Conservation (phyloP, 2,797 vertebrate species). For the Hippocampus kuda region DNA sequence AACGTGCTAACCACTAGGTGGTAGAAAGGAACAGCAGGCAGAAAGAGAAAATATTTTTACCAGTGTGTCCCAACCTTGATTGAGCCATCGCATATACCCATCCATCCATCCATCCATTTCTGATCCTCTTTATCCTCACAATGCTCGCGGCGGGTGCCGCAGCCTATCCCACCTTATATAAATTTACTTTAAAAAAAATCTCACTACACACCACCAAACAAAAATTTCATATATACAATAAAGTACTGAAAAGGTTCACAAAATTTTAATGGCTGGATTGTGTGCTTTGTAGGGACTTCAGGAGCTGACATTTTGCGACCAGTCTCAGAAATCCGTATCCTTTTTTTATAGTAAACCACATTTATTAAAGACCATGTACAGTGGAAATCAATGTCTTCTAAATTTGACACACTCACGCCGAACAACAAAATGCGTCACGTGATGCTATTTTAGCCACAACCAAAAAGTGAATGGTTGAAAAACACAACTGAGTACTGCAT, state of each 20-base stretch:
- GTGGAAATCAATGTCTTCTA: constrained; percentile 1
- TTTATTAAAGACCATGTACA: background rate
- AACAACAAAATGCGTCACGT: background rate
- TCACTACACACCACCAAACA: background rate
- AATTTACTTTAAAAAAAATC: background rate
- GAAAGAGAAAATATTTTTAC: background rate
- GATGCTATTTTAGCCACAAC: background rate
- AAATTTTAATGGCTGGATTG: constrained; percentile 15
- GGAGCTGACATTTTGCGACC: constrained; percentile 70
- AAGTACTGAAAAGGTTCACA: background rate
- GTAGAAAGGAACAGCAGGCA: constrained; percentile 18
- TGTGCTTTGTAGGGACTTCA: constrained; percentile 59
- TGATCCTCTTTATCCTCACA: too few species aligned
- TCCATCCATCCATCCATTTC: too few species aligned
- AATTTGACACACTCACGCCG: background rate
- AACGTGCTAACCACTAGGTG: constrained; percentile 41
- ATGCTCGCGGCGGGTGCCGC: too few species aligned
- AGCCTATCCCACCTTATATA: too few species aligned
- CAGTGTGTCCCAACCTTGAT: background rate
- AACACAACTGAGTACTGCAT: too few species aligned
- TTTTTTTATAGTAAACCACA: constrained; percentile 28
- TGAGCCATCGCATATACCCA: background rate
- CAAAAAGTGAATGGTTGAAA: too few species aligned
- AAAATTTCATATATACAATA: background rate
- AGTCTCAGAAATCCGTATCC: constrained; percentile 97